Base-by-base conservation (phyloP, 2,888 invertebrate genomes). In the Stenotaenia linearis region DNA sequence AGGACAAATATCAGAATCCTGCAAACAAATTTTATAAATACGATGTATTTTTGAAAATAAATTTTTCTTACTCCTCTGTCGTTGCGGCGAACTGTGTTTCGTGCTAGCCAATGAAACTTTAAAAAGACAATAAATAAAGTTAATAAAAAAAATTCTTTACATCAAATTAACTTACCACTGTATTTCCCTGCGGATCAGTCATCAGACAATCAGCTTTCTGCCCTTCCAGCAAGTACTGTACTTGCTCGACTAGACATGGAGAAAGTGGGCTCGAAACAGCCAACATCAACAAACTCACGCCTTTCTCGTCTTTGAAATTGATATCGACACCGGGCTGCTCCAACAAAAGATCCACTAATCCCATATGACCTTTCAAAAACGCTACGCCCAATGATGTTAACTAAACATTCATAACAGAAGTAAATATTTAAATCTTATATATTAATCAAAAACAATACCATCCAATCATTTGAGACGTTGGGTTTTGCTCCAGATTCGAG, bases 351-450 rank as follows among this genome's bases (percentile, higher is more conserved):
- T 88, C 87, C 9, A 87, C 88, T 80, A 89, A 81, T 21, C 88
- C 88, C 80, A 86, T 85, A 82, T 88, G 87, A 2, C 85, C 85
- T 81, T 85, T 86, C 83, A 85, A 82, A 83, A 88, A 89, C 6
- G 89, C 88, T 79, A 89, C 86, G 78, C 86, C 87, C 56, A 89
- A 82, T 6, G 89, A 89, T 0, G 88, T 88, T 35, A 89, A 83
- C 85, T 87, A 56, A 21, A 77, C 10, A 32, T 10, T 23, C 56
- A 83, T 82, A 83, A 83, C 50, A 35, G 25, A 82, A 83, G 79
- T 83, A 83, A 74, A 37, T 23, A 32, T 32, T 74, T 21, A 77
- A 21, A 23, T 15, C 9, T 3, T 1, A n/a, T 50, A 4, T 1
- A 40, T 15, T 78, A 12, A 45, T 3, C 15, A 80, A 78, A 10